Percentiles rank a stretch among this genome's conserved stretches.
Conservation (phyloP, 2,797 vertebrate genomes). For the Neopelma chrysocephalum region DNA sequence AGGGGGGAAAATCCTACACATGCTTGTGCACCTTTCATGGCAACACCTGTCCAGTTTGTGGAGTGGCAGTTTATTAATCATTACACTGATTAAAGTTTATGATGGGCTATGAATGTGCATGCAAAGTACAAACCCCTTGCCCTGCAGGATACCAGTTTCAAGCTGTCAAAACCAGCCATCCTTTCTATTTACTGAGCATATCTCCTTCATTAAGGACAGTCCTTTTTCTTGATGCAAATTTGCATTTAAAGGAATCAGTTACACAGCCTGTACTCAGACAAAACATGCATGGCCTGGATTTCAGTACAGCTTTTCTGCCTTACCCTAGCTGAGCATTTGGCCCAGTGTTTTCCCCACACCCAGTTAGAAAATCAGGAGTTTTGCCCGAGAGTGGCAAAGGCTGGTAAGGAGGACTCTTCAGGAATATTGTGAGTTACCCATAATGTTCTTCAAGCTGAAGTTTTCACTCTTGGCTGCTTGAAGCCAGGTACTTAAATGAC, state of each 20-base stretch:
- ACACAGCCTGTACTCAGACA: not conserved
- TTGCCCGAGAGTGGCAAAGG: not conserved
- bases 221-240: not conserved
- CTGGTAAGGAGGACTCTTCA: not conserved
- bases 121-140: not conserved
- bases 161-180: not conserved
- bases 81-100: not conserved
- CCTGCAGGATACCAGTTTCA: not conserved
- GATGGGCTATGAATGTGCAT: not conserved
- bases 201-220: not conserved
- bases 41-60: not conserved
- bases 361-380: not conserved
- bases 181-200: not conserved
- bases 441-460: not conserved
- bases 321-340: not conserved
- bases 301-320: not conserved
- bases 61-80: not conserved
- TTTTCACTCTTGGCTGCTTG: not conserved
- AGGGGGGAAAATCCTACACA: not conserved
- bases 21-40: not conserved
- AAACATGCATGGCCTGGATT: not conserved
- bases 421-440: rapidly evolving
- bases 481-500: not conserved
- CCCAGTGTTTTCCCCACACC: not conserved
- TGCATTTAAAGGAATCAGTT: not conserved